Base-by-base conservation (phyloP, 1,140 invertebrate species). In the Schlechtendalia chinensis region DNA sequence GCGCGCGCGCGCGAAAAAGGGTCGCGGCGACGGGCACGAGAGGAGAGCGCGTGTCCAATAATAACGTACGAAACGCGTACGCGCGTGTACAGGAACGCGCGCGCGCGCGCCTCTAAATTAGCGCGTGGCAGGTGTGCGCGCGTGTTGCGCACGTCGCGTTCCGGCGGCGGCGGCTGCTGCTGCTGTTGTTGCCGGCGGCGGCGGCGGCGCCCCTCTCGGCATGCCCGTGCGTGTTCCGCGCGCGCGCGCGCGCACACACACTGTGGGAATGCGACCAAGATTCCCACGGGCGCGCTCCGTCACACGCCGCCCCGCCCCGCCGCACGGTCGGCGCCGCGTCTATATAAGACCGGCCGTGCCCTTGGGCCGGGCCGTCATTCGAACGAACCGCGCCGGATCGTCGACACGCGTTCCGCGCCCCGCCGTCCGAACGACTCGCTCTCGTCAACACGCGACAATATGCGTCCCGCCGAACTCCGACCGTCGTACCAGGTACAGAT, bases 91-190 rank as follows among this genome's bases (percentile, higher is more conserved):
- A 39, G 45, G 56, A 17, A 24, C 45, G 75, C 22, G 58, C 14
- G 14, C n/a, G 75, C 74, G 75, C 75, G 74, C 27, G 74, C 75
- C 75, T 29, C 32, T 79, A 79, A 79, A 79, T 79, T 79, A 79
- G 75, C 75, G 75, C 75, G 75, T 79, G 75, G 75, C 75, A 79
- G 75, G 75, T 79, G 75, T 79, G 75, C 75, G 75, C 75, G 75
- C 75, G 75, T 79, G 75, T 79, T 79, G 74, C 45, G 19, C 5
- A 27, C 19, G 16, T 4, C 11, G 27, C n/a, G 56, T 1, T 8
- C 54, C 19, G 22, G 56, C 56, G 56, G 10, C 56, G 56, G 22
- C 6, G 45, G n/a, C n/a, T n/a, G n/a, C n/a, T n/a, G n/a, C n/a
- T n/a, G n/a, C n/a, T n/a, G n/a, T n/a, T n/a, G n/a, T n/a, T n/a